These are phyloP conservation scores for Cyprinodon variegatus DNA, from an alignment of 2,113 vertebrate species.

Conservation along the genomic window DNA sequence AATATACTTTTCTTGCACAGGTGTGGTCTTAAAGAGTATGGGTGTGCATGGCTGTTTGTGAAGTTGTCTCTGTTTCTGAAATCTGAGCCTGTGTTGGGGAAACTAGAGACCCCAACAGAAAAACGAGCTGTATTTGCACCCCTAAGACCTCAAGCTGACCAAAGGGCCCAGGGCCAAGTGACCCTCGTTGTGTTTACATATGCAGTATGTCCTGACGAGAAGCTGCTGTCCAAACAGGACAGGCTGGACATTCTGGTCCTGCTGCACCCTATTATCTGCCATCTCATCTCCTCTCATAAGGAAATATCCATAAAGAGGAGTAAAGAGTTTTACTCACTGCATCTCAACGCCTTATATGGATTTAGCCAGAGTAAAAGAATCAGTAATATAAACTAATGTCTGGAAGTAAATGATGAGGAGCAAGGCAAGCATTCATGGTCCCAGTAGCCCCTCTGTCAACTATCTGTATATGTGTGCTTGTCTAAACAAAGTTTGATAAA, in stretches of 20 bases:
- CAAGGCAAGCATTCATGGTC: constrained; percentile 37
- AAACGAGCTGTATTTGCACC: constrained; percentile 59
- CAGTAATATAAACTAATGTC: constrained; percentile 66
- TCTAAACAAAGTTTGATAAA: constrained; percentile 67
- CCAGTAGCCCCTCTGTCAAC: constrained; percentile 42
- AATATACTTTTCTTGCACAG: neutral
- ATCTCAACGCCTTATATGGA: constrained; percentile 68
- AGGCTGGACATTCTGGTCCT: constrained; percentile 34
- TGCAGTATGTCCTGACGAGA: constrained; percentile 7
- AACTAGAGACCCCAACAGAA: constrained; percentile 47
- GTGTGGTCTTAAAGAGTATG: constrained; percentile 5
- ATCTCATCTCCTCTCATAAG: constrained; percentile 22
- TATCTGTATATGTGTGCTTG: constrained; percentile 62
- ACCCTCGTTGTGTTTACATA: constrained; percentile 17
- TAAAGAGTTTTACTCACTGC: constrained; percentile 45
- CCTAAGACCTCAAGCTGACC: constrained; percentile 22
- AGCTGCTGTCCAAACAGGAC: constrained; percentile 24
- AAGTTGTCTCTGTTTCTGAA: constrained; percentile 26
- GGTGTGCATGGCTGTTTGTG: neutral
- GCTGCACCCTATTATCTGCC: constrained; percentile 21
- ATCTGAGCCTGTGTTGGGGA: constrained; percentile 36
- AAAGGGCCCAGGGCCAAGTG: constrained; percentile 17
- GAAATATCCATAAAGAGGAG: constrained; percentile 72
- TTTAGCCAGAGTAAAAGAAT: constrained; percentile 43
- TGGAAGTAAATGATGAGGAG: constrained; percentile 48